Base-by-base conservation (phyloP, 2,888 invertebrate species). In the Caenorhabditis afra region DNA sequence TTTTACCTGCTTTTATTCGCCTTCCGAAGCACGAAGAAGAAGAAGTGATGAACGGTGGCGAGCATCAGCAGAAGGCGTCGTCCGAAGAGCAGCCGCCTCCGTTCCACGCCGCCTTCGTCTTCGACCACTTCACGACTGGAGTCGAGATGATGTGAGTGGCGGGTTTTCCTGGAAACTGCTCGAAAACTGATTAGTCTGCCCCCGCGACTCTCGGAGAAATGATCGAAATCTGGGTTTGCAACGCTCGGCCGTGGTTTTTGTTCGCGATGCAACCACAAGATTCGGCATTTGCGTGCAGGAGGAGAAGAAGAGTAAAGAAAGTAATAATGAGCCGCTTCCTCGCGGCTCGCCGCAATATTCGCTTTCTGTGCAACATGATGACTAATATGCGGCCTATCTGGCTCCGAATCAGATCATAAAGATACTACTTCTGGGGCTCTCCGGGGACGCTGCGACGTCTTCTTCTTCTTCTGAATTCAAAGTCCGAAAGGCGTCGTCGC, bases 71-170 rank as follows among this genome's bases (percentile, higher is more conserved):
- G 7, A 49, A 58, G 16, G 23, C 22, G 20, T 23, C 11, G 11
- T 12, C 47, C 16, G 44, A 20, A 18, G 3, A 44, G 12, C 1
- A 44, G 23, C 20, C 7, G 18, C 8, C 53, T 64, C 29, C 29
- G 4, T 29, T 29, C 44, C 71, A 62, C 44, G 71, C 71, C 7
- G 64, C 57, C 18, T 71, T 71, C 44, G 71, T 62, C 0, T 62
- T 64, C 35, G 71, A 71, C 50, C 71, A 71, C 2, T 71, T 71
- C 39, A n/a, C 71, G 8, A 71, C 39, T 44, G 71, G 71, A 20
- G 71, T 71, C 35, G 71, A 71, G 35, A 71, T 71, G 71, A 62
- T 71, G 71, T 71, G 44, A 71, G 71, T 64, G 41, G 49, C 3
- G 16, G 2, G 47, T 8, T 14, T 55, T 37, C 37, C 7, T 11